Percentiles rank a stretch among this genome's conserved stretches.
phyloP scores from a whole-genome alignment of 1,140 invertebrate species.

The Himalopsyche phryganea region DNA sequence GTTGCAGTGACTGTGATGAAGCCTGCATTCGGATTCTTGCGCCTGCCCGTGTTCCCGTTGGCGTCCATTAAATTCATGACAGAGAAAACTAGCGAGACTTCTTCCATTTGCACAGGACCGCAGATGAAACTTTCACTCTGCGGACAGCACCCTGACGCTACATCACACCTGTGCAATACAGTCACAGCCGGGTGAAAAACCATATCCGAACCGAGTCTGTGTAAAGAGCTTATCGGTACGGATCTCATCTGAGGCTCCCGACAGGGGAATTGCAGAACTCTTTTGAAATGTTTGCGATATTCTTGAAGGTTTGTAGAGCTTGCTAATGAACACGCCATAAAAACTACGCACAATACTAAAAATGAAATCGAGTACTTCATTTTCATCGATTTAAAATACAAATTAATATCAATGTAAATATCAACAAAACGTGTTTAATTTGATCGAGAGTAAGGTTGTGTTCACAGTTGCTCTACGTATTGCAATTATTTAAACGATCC shows the following conservation, averaged over 20 bases:
- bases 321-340: no score
- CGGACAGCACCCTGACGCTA: slow-evolving; percentile 43
- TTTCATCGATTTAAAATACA: no score
- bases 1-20: slow-evolving; percentile 2
- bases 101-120: slow-evolving; percentile 29
- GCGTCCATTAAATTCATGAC: slow-evolving; percentile 1
- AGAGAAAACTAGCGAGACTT: background rate
- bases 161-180: slow-evolving; percentile 42
- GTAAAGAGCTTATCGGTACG: slow-evolving; percentile 5
- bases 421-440: no score
- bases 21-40: background rate
- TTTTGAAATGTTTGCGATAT: background rate
- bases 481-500: no score
- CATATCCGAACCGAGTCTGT: background rate
- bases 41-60: background rate
- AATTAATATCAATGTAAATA: no score
- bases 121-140: slow-evolving; percentile 38
- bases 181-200: slow-evolving; percentile 38
- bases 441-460: no score
- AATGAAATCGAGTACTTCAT: no score
- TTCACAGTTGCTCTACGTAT: no score
- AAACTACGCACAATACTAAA: no score
- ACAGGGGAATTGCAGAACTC: slow-evolving; percentile 4
- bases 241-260: slow-evolving; percentile 1
- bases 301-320: background rate